These are phyloP conservation scores for Nannoperca obscura DNA, from an alignment of 2,797 vertebrate genomes.

Conservation along the genomic window DNA sequence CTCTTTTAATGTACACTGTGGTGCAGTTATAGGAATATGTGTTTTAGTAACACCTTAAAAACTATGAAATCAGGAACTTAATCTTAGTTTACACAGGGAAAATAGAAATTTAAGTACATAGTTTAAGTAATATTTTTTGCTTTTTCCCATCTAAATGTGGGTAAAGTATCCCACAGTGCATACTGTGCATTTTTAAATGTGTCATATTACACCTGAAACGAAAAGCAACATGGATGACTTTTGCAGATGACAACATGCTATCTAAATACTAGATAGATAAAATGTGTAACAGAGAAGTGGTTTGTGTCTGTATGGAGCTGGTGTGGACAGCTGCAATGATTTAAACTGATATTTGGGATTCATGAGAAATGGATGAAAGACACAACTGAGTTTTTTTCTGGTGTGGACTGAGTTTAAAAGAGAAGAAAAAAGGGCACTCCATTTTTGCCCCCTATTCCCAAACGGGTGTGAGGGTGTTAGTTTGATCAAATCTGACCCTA, in stretches of 20 bases:
- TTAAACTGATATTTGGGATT: constrained; percentile 3
- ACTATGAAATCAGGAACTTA: not conserved
- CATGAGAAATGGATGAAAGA: not conserved
- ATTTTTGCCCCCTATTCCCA: constrained; percentile 11
- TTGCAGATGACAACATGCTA: not conserved
- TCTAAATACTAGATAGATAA: not conserved
- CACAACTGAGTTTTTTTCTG: not conserved
- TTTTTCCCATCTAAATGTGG: not conserved
- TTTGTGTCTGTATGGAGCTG: not conserved
- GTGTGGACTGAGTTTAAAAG: constrained; percentile 3
- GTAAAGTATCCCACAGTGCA: not conserved
- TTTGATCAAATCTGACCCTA: constrained; percentile 28
- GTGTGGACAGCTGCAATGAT: constrained; percentile 4
- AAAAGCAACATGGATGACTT: not conserved
- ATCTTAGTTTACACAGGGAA: not conserved
- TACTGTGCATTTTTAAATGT: not conserved
- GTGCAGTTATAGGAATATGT: not conserved
- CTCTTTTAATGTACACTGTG: not conserved
- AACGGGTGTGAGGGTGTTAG: constrained; percentile 11
- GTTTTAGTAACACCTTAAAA: not conserved
- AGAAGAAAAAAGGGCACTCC: not conserved
- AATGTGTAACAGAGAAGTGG: not conserved
- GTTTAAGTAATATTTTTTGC: not conserved
- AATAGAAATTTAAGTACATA: not conserved
- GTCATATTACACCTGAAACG: not conserved